Conservation (phyloP, 2,888 invertebrate genomes). For the Mythimna albipuncta region DNA sequence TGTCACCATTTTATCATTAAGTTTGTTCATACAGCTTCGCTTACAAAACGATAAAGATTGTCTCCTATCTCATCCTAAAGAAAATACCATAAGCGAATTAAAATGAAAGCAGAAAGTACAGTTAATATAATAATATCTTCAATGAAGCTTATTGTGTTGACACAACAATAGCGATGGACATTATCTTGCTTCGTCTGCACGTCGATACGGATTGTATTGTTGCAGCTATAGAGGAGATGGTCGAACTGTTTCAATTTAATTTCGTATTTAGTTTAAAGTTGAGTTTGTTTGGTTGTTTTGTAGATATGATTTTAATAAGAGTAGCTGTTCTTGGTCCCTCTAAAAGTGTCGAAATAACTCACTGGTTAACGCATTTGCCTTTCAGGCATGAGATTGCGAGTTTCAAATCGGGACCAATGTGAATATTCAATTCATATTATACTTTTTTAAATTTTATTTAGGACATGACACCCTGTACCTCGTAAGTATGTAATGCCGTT, state of each 20-base stretch:
- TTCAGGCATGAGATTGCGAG: no score
- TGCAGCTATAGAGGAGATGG: conserved; percentile 23
- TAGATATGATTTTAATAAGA: background rate
- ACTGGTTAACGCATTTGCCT: no score
- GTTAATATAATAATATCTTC: conserved; percentile 35
- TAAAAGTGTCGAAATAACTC: no score
- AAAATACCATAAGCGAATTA: conserved; percentile 4
- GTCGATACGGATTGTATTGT: conserved; percentile 49
- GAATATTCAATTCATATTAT: no score
- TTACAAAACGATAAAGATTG: background rate
- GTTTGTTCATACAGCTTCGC: background rate
- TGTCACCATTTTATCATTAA: background rate
- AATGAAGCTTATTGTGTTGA: conserved; percentile 30
- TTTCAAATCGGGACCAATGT: no score
- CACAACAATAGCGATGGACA: conserved; percentile 37
- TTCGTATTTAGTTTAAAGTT: conserved; percentile 26
- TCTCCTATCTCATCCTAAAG: background rate
- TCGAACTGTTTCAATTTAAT: conserved; percentile 26
- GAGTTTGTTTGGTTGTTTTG: background rate
- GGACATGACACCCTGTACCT: no score
- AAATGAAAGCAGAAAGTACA: conserved; percentile 22
- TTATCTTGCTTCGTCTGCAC: conserved; percentile 26
- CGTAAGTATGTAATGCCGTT: no score
- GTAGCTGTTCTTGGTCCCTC: no score
- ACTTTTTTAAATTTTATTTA: no score